Evolutionary conservation across 2,888 invertebrate genomes (phyloP), one percentile per base, ranked within the genome.

Genomic region (Caenorhabditis sp.): DNA sequence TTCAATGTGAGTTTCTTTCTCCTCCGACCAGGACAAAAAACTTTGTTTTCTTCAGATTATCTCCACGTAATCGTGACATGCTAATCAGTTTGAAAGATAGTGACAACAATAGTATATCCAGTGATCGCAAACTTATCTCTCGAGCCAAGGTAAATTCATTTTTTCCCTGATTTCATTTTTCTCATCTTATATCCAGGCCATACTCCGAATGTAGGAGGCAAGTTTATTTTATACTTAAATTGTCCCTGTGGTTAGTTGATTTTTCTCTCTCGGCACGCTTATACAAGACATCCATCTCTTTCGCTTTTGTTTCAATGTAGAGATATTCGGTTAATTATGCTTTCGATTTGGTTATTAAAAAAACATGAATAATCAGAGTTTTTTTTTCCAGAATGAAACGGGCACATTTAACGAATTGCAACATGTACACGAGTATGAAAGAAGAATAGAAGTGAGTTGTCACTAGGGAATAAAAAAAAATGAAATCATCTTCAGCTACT

Each of bases 161-260:
- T 1, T 52, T 25, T 56, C 17, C 10, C 7, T 56, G 10, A 50
- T 21, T 21, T 21, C 3, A 53, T 12, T 21, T 23, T 23, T 53
- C 21, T 4, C 17, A 50, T 23, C 25, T 26, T 14, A 25, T 56
- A 58, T 72, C 64, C 65, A 72, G 72, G 67, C 72, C 31, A 64
- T 72, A 64, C 67, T 72, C 60, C 67, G 67, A 68, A 72, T 67
- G 71, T 71, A 67, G 59, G 57, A 72, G 72, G 67, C 72, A 68
- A 72, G 72, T 72, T 56, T 27, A 31, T 20, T 53, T 38, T 38
- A 12, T 31, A n/a, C 38, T 26, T 26, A 59, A 27, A 7, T 53
- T 31, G 65, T 65, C 49, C 43, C 43, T 43, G 43, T 43, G 43
- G 43, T 43, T 54, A 62, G 60, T 57, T 57, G 26, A 54, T 43